Percentiles rank a stretch among this genome's conserved stretches.
Evolutionary conservation across 1,140 invertebrate genomes (phyloP).

Genomic region (Mizuhopecten yessoensis): DNA sequence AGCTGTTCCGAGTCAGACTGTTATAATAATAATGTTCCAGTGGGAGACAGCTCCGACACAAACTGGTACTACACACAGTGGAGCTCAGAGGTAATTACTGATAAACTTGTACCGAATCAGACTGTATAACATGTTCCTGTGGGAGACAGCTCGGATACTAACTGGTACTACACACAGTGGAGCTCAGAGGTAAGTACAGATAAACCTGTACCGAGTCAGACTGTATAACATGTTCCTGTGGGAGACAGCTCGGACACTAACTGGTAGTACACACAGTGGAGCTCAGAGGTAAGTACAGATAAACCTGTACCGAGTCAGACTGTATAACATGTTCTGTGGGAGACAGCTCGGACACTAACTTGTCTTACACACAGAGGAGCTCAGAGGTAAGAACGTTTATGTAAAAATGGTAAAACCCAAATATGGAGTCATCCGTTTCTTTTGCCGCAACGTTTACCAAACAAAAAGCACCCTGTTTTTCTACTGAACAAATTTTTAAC

Average conservation of each 20-base stretch:
- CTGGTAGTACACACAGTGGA: neutral
- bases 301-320: neutral
- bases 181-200: neutral
- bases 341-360: neutral
- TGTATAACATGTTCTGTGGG: neutral
- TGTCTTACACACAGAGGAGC: neutral
- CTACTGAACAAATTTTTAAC: too few relatives aligned
- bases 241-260: neutral
- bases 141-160: neutral
- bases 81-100: neutral
- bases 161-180: constrained; percentile 11
- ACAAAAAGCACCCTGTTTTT: too few relatives aligned
- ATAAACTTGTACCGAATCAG: neutral
- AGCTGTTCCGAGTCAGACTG: neutral
- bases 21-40: neutral
- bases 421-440: too few relatives aligned
- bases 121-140: neutral
- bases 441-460: too few relatives aligned
- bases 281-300: neutral
- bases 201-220: neutral
- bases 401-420: too few relatives aligned
- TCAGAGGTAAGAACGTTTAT: neutral
- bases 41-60: neutral
- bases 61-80: constrained; percentile 12
- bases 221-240: neutral